These are phyloP conservation scores for Ascaphus truei DNA, from an alignment of 2,113 vertebrate genomes.

Conservation along the genomic window DNA sequence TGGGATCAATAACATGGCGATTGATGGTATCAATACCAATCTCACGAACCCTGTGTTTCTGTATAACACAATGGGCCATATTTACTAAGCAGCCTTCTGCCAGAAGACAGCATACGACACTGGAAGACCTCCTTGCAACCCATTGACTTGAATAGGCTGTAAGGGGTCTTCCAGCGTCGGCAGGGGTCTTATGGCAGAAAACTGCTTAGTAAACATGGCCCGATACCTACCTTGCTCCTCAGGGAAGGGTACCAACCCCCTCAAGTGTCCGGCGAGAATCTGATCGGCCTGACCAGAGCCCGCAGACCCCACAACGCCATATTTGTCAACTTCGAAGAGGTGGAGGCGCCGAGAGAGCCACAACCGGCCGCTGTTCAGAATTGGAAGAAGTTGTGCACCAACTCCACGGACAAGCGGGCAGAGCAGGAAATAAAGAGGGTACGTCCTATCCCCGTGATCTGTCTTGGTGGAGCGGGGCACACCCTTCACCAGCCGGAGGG, in stretches of 20 bases:
- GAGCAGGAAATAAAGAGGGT: conserved; percentile 77
- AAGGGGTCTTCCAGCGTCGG: no score
- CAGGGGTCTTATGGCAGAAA: no score
- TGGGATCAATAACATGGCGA: no score
- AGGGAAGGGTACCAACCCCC: conserved; percentile 69
- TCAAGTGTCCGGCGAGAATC: conserved; percentile 65
- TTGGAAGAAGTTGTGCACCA: conserved; percentile 73
- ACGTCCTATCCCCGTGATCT: not conserved
- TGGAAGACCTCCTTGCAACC: no score
- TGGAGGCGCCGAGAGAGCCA: conserved; percentile 64
- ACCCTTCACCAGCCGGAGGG: not conserved
- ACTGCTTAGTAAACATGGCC: no score
- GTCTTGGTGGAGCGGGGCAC: not conserved
- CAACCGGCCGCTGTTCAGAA: conserved; percentile 76
- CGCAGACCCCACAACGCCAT: conserved; percentile 89
- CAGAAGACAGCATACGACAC: no score
- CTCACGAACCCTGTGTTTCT: no score
- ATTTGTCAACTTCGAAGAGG: conserved; percentile 82
- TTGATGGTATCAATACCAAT: no score
- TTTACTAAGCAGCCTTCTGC: no score
- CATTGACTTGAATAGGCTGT: no score
- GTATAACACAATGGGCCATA: no score
- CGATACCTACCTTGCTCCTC: no score
- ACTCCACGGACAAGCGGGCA: conserved; percentile 61
- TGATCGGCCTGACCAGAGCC: conserved; percentile 82